Base-by-base conservation (phyloP, 1,140 invertebrate genomes). In the Hyles vespertilio region DNA sequence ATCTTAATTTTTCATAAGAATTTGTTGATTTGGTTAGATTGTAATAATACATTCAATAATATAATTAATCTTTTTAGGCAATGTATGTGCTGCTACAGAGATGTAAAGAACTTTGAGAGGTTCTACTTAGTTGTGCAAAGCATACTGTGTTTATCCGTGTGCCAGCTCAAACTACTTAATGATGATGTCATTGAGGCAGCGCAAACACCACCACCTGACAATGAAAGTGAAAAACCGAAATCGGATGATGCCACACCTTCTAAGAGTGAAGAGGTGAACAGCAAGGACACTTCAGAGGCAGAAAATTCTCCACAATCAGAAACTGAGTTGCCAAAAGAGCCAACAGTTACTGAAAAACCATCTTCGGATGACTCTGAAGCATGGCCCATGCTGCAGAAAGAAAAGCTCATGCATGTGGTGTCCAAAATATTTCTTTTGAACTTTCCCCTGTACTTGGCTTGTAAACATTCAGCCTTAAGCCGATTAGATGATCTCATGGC, bases 81-180 rank as follows among this genome's bases (percentile, higher is more conserved):
- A 90, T 98, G 96, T 80, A 96, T 97, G 93, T 97, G 96, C 85
- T 96, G 95, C 89, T 97, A 96, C 86, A 93, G 96, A 63, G 96
- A 97, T 89, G 91, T 92, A 56, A 96, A 96, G 84, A 97, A 97
- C 79, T 96, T 96, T 89, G 96, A 97, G 83, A 91, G 95, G 68
- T 96, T 97, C 73, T 96, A 96, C 84, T 91, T 95, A 73, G 89
- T 97, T 55, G 94, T 96, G 48, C 96, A 97, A 77, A 94, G 94
- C 56, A 92, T 97, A 61, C 92, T 97, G 51, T 92, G 92, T 63
- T 89, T 94, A 55, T 92, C 93, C 45, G 92, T 95, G 32, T 93
- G 92, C 78, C 93, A 95, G 78, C 85, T 95, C n/a, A 94, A 95
- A 84, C 90, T 91, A 67, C 91, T 95, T 32, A 92, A 94, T 78